Conservation (phyloP, 30 jellyfish, hydroid and myxozoan genomes). For the Cassiopea andromeda region DNA sequence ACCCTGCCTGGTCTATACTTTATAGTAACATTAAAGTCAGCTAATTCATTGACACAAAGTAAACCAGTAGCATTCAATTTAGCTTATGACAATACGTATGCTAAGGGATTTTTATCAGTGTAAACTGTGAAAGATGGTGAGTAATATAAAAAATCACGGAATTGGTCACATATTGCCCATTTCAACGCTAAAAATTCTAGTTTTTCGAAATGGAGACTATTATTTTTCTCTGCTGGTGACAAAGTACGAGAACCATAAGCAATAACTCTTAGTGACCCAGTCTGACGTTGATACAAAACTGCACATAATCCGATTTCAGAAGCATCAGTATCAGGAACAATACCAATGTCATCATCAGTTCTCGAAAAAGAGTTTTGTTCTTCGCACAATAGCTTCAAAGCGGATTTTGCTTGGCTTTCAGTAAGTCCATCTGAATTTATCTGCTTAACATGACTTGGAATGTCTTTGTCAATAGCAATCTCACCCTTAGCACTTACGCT, state of each 20-base stretch:
- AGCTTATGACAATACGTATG: conserved; percentile 19
- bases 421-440: conserved; percentile 20
- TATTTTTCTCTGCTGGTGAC: conserved; percentile 46
- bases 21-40: conserved; percentile 38
- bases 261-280: conserved; percentile 20
- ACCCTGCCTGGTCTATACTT: no score
- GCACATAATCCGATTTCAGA: no score
- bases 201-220: conserved; percentile 34
- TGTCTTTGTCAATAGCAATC: conserved; percentile 1
- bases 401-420: conserved; percentile 2
- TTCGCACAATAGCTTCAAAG: conserved; percentile 9
- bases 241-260: conserved; percentile 45
- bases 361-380: conserved; percentile 17
- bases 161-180: conserved; percentile 50
- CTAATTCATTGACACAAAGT: conserved; percentile 39
- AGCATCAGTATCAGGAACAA: background rate
- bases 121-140: conserved; percentile 33
- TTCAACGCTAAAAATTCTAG: conserved; percentile 57
- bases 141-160: conserved; percentile 25
- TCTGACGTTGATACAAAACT: background rate
- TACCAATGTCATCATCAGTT: conserved; percentile 31
- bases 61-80: conserved; percentile 33
- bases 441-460: background rate
- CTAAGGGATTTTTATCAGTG: conserved; percentile 21
- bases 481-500: background rate